These are phyloP conservation scores for Melanostoma scalare DNA, from an alignment of 2,888 invertebrate genomes.

Conservation along the genomic window DNA sequence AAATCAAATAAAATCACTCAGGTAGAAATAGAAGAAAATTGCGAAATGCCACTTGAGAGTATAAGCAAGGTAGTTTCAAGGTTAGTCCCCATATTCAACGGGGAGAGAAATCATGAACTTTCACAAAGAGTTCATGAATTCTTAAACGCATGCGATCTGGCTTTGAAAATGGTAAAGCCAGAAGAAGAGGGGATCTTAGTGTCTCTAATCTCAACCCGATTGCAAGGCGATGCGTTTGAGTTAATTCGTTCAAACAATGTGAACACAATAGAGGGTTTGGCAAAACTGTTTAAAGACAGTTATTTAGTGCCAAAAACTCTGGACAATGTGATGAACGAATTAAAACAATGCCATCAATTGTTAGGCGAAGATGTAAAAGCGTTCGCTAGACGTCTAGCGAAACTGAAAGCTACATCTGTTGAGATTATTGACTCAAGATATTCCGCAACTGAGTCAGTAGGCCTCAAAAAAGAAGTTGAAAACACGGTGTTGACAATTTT, in stretches of 20 bases:
- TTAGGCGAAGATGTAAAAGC: slow-evolving; percentile 2
- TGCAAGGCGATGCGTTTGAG: neutral
- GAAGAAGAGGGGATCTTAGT: neutral
- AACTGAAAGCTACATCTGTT: slow-evolving; percentile 4
- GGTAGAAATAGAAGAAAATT: neutral
- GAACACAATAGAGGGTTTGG: neutral
- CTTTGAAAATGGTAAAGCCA: neutral
- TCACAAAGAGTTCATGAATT: neutral
- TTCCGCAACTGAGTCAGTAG: slow-evolving; percentile 4
- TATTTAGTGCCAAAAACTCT: slow-evolving; percentile 8
- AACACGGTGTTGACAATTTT: no score
- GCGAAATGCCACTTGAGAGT: no score
- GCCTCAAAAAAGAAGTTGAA: neutral
- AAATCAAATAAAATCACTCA: neutral
- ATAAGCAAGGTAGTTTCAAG: neutral
- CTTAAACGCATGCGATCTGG: neutral
- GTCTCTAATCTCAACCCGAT: neutral
- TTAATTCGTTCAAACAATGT: slow-evolving; percentile 2
- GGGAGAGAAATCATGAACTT: neutral
- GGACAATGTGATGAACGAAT: neutral
- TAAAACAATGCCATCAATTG: neutral
- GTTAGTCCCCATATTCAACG: neutral
- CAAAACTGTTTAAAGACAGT: slow-evolving; percentile 3
- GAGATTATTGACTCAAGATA: slow-evolving; percentile 6
- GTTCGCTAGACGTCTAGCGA: slow-evolving; percentile 6